Conservation (phyloP, 2,113 vertebrate genomes). For the Seriola quinqueradiata region DNA sequence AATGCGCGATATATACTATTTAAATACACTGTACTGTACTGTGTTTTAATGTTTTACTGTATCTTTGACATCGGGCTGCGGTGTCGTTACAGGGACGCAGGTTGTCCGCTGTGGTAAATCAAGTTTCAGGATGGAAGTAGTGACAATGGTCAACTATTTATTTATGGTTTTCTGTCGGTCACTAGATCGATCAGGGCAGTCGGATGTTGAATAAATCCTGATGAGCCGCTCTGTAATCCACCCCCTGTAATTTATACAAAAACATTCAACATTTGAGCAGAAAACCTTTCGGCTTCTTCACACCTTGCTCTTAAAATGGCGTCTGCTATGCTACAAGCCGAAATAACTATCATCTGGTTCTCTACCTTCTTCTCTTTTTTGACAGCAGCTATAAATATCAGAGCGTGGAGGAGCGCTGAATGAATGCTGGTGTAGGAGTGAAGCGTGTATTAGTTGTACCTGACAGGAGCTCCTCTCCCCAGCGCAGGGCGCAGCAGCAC, state of each 20-base stretch:
- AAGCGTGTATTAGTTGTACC: constrained; percentile 80
- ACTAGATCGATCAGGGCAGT: not conserved
- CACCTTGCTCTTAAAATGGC: constrained; percentile 1
- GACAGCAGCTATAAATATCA: constrained; percentile 55
- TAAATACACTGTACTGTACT: no score
- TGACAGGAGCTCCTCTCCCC: constrained; percentile 95
- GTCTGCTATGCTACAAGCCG: not conserved
- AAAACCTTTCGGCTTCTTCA: not conserved
- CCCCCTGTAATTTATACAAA: not conserved
- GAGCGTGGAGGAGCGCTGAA: constrained; percentile 21
- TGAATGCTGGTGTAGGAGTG: constrained; percentile 37
- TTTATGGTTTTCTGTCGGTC: not conserved
- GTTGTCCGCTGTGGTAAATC: constrained; percentile 22
- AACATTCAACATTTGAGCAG: not conserved
- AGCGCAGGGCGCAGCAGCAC: constrained; percentile 94
- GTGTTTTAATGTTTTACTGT: not conserved
- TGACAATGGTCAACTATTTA: not conserved
- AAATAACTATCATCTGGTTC: not conserved
- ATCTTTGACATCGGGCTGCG: not conserved
- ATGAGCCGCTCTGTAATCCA: not conserved
- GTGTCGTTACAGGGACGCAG: constrained; percentile 24
- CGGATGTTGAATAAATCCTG: not conserved
- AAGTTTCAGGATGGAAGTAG: not conserved
- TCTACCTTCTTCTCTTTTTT: constrained; percentile 3
- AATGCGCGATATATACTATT: no score